Base-by-base conservation (phyloP, 2,888 invertebrate genomes). In the Lacanobia wlatinum region DNA sequence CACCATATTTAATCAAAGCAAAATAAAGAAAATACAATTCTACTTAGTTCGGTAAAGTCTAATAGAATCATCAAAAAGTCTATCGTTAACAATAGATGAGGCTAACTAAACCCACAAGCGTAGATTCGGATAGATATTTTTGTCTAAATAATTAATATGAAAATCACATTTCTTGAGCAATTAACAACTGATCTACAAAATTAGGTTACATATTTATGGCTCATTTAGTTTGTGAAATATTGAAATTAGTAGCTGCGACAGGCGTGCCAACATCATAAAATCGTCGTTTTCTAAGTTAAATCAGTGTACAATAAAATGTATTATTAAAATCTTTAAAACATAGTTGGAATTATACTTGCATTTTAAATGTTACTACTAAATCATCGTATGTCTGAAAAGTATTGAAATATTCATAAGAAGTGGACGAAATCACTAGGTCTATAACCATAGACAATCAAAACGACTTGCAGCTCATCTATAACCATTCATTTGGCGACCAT, bases 351-450 rank as follows among this genome's bases (percentile, higher is more conserved):
- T 70, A 50, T 40, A 68, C 65, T 52, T 34, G 34, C 28, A 62
- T 52, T 64, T 43, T 23, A 70, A 65, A 80, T 70, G 18, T 61
- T 53, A 48, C 38, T 74, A 74, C 61, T 76, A 70, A 74, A 73
- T 65, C 67, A 70, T 72, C 56, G 52, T 69, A 60, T 70, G 55
- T 80, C 67, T 80, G 34, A 53, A 70, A 77, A 59, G 48, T 68
- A 79, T 72, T 80, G 70, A 77, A 73, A 86, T 60, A 85, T 83
- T 87, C 80, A 85, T 85, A 89, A 87, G 86, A 87, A 88, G 76
- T 94, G 94, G 94, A 95, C 94, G 93, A 91, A 92, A 91, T 90
- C 88, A 85, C 93, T 92, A 94, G 90, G 84, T 91, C 92, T 94
- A 94, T 92, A 59, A 2, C 78, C 78, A 81, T 69, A 81, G 85